These are phyloP conservation scores for Nothoprocta pentlandii DNA, from an alignment of 2,113 vertebrate species.

Conservation along the genomic window DNA sequence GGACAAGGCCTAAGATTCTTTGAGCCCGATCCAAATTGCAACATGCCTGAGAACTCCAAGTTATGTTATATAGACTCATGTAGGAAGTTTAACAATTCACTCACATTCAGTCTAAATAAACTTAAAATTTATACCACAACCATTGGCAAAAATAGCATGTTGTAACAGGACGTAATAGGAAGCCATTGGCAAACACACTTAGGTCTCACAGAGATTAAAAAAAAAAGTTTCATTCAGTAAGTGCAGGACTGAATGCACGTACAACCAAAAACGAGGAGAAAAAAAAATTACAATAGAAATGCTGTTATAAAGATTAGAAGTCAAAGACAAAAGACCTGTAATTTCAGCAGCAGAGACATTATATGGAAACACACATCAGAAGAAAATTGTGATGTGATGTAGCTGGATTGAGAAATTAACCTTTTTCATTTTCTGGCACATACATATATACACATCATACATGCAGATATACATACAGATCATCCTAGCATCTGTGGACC, in stretches of 20 bases:
- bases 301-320: neutral
- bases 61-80: fast-evolving
- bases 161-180: neutral
- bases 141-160: neutral
- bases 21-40: neutral
- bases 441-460: neutral
- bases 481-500: neutral
- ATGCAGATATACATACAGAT: no score
- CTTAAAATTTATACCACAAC: neutral
- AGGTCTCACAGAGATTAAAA: neutral
- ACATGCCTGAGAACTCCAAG: no score
- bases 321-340: neutral
- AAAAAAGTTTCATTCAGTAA: neutral
- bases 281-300: neutral
- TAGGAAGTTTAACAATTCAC: neutral
- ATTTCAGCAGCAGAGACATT: neutral
- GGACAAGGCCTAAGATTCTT: neutral
- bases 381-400: neutral
- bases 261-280: neutral
- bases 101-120: neutral
- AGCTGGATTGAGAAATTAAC: neutral
- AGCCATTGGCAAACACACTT: neutral
- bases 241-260: neutral
- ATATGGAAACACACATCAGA: neutral
- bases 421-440: neutral